Evolutionary conservation across 2,888 invertebrate species (phyloP), one percentile per base, ranked within the genome.

Genomic region (Baronia brevicornis): DNA sequence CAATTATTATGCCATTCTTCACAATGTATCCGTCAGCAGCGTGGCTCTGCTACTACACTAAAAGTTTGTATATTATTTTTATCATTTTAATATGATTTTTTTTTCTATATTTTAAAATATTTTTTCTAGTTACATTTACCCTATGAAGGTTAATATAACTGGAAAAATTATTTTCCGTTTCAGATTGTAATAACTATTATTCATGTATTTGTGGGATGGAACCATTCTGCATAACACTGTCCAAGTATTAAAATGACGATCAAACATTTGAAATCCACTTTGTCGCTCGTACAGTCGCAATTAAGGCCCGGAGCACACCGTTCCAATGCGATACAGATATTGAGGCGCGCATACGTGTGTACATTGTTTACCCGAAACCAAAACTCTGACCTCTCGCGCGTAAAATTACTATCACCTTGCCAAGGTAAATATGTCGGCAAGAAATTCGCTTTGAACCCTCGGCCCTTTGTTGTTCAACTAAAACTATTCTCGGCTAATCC

Each of bases 391-490:
- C 74, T 75, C 59, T 69, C 70, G 66, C 71, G 75, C 78, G 79
- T 78, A 80, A 82, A 82, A 80, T 84, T 82, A 74, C 79, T 79
- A 84, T 82, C 82, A 80, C 73, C 79, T 75, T 62, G 78, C 75
- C 74, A 71, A 79, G 74, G 82, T 82, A 84, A 84, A 84, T 84
- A 84, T 84, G 82, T 80, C 74, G 78, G 68, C 80, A 82, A 82
- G 82, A 84, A 80, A 80, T 78, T 80, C 73, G 75, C 82, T 84
- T 84, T 84, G 82, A 82, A 84, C 82, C 82, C 82, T 78, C 72
- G 58, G 68, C 61, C 80, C 82, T 82, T 84, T 84, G 82, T 82
- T 82, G 78, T 82, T 69, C 74, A 77, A 80, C 82, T 80, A 75
- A 80, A 84, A 84, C 82, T 84, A 84, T 84, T 82, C 79, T 67